Evolutionary conservation across 2,888 invertebrate species (phyloP).

Genomic region (Watsonalla binaria): DNA sequence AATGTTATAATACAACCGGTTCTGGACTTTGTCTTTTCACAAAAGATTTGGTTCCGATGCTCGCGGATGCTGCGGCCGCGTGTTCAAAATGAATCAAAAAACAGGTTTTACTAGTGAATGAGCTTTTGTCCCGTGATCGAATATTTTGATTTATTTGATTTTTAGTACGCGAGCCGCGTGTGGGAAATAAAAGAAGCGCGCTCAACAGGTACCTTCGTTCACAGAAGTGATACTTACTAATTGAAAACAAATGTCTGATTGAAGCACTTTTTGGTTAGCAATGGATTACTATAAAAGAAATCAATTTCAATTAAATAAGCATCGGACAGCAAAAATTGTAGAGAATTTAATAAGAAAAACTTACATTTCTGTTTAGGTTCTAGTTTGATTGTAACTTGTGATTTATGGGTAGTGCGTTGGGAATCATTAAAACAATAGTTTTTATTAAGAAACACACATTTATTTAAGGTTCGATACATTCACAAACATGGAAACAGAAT

Average conservation of each 20-base stretch:
- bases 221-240: slow-evolving; percentile 28
- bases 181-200: slow-evolving; percentile 62
- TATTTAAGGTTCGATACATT: background rate
- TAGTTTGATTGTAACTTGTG: too few species aligned
- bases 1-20: slow-evolving; percentile 59
- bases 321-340: background rate
- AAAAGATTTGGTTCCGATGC: slow-evolving; percentile 64
- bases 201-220: slow-evolving; percentile 66
- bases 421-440: background rate
- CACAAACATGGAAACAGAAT: background rate
- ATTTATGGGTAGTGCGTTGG: background rate
- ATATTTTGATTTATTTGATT: slow-evolving; percentile 78
- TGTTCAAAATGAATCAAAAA: slow-evolving; percentile 45
- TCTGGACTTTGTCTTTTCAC: slow-evolving; percentile 67
- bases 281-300: too few species aligned
- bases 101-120: slow-evolving; percentile 66
- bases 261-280: too few species aligned
- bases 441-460: background rate
- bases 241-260: too few species aligned
- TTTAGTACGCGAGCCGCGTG: slow-evolving; percentile 61
- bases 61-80: slow-evolving; percentile 69
- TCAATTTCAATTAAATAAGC: too few species aligned
- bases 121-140: slow-evolving; percentile 71
- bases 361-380: too few species aligned
- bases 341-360: background rate